These are phyloP conservation scores for Polyploca ridens DNA, from an alignment of 2,888 invertebrate genomes.

Conservation along the genomic window DNA sequence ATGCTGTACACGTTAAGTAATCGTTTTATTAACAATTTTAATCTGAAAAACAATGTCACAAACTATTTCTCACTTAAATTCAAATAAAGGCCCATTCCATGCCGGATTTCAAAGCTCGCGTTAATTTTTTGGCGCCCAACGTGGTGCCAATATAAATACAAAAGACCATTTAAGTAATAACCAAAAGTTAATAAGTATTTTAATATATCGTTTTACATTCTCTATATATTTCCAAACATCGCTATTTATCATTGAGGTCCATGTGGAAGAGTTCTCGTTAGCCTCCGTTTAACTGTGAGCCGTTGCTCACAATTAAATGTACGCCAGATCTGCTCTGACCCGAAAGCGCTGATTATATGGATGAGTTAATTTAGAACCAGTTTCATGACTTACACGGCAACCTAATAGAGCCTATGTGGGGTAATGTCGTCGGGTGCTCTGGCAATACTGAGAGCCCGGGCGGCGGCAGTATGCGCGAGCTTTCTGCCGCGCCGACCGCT, in stretches of 20 bases:
- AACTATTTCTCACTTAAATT: no score
- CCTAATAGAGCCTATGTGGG: slow-evolving; percentile 30
- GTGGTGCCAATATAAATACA: neutral
- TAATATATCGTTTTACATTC: neutral
- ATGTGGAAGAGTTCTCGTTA: slow-evolving; percentile 12
- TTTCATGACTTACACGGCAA: slow-evolving; percentile 33
- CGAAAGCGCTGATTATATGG: slow-evolving; percentile 44
- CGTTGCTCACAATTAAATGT: slow-evolving; percentile 48
- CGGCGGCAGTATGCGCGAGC: slow-evolving; percentile 81
- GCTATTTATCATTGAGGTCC: neutral
- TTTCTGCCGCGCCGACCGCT: slow-evolving; percentile 67
- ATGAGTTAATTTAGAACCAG: slow-evolving; percentile 46
- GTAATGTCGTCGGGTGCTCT: slow-evolving; percentile 39
- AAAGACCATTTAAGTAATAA: no score
- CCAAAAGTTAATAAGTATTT: no score
- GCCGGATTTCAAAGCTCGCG: no score
- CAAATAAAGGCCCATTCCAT: no score
- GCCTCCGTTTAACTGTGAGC: slow-evolving; percentile 17
- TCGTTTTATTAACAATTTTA: no score
- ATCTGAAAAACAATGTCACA: no score
- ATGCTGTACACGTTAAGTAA: no score
- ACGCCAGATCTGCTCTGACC: slow-evolving; percentile 42
- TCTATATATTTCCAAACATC: neutral
- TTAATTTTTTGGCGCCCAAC: slow-evolving; percentile 19
- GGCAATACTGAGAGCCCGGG: slow-evolving; percentile 74